A percentile compares a stretch with the other conserved stretches of the same genome.
phyloP scores from a whole-genome alignment of 2,888 invertebrate species.

The Pristionchus japonicus region DNA sequence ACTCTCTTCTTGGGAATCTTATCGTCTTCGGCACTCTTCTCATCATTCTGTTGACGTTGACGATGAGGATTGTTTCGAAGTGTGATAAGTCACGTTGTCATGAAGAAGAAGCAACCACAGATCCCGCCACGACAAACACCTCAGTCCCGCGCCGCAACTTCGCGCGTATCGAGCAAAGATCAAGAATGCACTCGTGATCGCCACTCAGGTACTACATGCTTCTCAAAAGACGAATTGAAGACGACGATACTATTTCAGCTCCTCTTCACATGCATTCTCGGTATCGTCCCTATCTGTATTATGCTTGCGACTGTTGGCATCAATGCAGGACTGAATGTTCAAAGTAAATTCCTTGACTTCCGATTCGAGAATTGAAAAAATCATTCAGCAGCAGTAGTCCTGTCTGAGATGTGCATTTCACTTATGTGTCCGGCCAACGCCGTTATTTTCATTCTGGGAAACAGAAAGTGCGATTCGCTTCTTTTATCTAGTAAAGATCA shows the following conservation, averaged over 20 bases:
- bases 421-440: not conserved
- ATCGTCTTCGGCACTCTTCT: not conserved
- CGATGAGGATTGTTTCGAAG: not conserved
- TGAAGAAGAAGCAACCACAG: not conserved
- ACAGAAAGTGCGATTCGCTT: not conserved
- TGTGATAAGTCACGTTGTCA: not conserved
- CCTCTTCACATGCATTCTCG: not conserved
- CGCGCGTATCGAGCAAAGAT: not conserved
- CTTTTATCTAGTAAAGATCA: not conserved
- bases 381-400: not conserved
- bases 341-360: not conserved
- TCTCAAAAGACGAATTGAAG: too few species aligned
- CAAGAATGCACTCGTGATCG: not conserved
- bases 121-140: not conserved
- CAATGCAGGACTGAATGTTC: not conserved
- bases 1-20: not conserved
- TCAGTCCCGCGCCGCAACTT: too few species aligned
- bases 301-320: not conserved
- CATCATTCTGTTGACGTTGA: not conserved
- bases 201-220: not conserved
- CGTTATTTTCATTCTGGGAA: not conserved
- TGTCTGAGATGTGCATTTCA: not conserved
- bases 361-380: too few species aligned
- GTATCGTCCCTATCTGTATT: not conserved
- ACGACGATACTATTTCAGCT: too few species aligned